Base-by-base conservation (phyloP, 2,797 vertebrate species). In the Melopsittacus undulatus region DNA sequence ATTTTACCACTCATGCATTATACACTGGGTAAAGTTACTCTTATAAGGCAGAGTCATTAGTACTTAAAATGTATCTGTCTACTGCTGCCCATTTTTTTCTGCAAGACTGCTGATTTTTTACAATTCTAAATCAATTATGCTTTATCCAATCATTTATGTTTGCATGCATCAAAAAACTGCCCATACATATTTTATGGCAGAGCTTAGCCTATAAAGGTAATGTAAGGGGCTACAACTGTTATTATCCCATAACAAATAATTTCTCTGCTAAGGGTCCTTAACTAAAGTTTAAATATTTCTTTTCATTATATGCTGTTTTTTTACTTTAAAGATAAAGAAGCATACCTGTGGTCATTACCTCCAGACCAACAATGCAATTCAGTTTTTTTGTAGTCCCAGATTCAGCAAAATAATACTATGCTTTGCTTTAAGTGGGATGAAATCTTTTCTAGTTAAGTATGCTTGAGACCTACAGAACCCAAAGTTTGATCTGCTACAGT, bases 1-100 rank as follows among this genome's bases (percentile, higher is more conserved):
- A 96, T 96, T 97, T 98, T 97, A 92, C 83, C 95, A 85, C 91
- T 97, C 95, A 93, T 94, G 93, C 86, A 94, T 97, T 97, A 94
- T 96, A 89, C 83, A 95, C 91, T 29, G 81, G 67, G 51, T 94
- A 96, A 95, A 97, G 83, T 91, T 90, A 95, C 93, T 87, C 83
- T 94, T 89, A 70, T 83, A 95, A 66, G 93, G 95, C 91, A 93
- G 87, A 93, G 87, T 92, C 95, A 92, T 97, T 96, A 96, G 94
- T 89, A 94, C 89, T 91, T 93, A 90, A 94, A 97, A 94, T 83
- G 87, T 81, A 78, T 95, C 94, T 21, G 49, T 91, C 89, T 82
- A 46, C 51, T 93, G 79, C 72, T 94, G 80, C 87, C 85, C 86
- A 74, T 94, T 96, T 95, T 95, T 81, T 82, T 91, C 64, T 96